Conservation (phyloP, 2,888 invertebrate species). For the Flabesymbios commensalis region DNA sequence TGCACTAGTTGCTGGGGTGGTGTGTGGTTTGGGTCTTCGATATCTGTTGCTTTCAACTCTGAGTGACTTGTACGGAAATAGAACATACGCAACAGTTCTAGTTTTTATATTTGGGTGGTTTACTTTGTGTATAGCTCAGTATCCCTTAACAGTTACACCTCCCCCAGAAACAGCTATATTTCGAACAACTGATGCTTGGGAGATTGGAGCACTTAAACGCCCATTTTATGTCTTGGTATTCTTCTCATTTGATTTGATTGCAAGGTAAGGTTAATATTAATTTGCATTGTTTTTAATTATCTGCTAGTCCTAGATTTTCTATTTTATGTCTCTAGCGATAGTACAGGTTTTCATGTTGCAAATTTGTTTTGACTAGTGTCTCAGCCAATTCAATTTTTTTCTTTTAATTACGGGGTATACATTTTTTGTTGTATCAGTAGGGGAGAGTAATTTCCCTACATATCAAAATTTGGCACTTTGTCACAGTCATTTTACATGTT, state of each 20-base stretch:
- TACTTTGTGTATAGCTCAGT: slow-evolving; percentile 50
- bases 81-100: slow-evolving; percentile 44
- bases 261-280: no score
- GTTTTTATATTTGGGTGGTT: slow-evolving; percentile 55
- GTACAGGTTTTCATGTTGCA: no score
- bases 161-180: slow-evolving; percentile 57
- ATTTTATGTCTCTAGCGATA: no score
- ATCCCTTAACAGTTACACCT: slow-evolving; percentile 49
- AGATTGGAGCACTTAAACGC: slow-evolving; percentile 48
- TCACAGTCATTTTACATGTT: no score
- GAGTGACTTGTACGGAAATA: slow-evolving; percentile 44
- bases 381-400: no score
- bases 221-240: slow-evolving; percentile 53
- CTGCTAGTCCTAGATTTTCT: no score
- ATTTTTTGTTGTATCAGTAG: no score
- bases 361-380: no score
- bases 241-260: slow-evolving; percentile 44
- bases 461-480: no score
- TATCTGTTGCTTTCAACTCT: slow-evolving; percentile 50
- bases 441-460: no score
- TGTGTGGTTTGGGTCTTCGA: slow-evolving; percentile 48
- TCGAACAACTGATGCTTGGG: slow-evolving; percentile 50
- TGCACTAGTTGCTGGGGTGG: slow-evolving; percentile 44
- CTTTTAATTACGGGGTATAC: no score
- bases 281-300: no score